These are phyloP conservation scores for Uria aalge DNA, from an alignment of 2,113 vertebrate genomes.

Conservation along the genomic window DNA sequence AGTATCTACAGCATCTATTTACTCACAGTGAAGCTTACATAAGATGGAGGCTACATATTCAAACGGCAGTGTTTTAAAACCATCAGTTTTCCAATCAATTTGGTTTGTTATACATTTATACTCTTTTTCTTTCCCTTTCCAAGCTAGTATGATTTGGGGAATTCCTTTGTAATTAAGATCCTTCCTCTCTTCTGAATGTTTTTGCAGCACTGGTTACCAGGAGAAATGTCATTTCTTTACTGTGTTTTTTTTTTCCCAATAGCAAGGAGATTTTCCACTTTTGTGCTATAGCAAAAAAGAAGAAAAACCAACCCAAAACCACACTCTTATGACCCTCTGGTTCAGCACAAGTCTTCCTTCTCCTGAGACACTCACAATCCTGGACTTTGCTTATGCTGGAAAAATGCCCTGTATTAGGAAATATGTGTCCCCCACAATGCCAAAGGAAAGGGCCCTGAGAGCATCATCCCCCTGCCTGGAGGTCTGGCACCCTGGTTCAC, in stretches of 20 bases:
- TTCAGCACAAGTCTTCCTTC: not conserved
- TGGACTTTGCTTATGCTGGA: not conserved
- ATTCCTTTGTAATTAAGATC: not conserved
- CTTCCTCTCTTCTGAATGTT: not conserved
- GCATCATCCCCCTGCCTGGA: not conserved
- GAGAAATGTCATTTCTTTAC: not conserved
- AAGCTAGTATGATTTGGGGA: not conserved
- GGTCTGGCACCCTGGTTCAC: not conserved
- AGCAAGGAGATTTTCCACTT: not conserved
- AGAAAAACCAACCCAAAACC: not conserved
- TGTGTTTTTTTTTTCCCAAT: not conserved
- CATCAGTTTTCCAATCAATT: not conserved
- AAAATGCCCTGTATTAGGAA: not conserved
- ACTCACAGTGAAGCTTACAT: not conserved
- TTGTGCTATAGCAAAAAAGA: not conserved
- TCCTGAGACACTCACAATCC: not conserved
- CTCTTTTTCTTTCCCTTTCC: not conserved
- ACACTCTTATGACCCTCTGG: not conserved
- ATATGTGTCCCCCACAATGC: not conserved
- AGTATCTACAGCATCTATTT: not conserved
- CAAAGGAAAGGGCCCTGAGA: not conserved
- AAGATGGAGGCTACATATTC: not conserved
- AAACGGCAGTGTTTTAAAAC: not conserved
- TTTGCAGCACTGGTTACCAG: slow-evolving; percentile 8
- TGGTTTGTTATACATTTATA: not conserved